phyloP scores from a whole-genome alignment of 2,888 invertebrate genomes.

The Adela reaumurella region DNA sequence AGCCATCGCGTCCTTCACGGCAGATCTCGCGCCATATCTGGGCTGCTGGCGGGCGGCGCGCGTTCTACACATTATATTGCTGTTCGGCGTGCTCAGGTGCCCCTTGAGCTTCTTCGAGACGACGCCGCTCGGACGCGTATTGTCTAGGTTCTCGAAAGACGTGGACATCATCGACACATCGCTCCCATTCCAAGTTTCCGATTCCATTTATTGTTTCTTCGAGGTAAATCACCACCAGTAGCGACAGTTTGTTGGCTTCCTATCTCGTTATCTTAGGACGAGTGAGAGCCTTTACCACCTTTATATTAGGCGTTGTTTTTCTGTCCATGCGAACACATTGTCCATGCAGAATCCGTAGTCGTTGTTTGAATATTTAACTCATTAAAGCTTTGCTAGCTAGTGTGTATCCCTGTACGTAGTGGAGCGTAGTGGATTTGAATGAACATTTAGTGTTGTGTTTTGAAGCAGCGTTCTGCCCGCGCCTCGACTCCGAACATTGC shows the following conservation, averaged over 20 bases:
- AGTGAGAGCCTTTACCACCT: too few relatives aligned
- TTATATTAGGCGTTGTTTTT: too few relatives aligned
- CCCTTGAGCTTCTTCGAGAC: slow-evolving; percentile 77
- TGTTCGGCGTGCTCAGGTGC: slow-evolving; percentile 60
- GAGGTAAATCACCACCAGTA: slow-evolving; percentile 58
- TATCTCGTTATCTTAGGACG: background rate
- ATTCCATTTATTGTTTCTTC: slow-evolving; percentile 67
- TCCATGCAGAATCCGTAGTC: too few relatives aligned
- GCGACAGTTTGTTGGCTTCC: slow-evolving; percentile 2
- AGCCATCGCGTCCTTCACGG: slow-evolving; percentile 65
- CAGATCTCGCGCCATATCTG: slow-evolving; percentile 65
- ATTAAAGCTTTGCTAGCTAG: too few relatives aligned
- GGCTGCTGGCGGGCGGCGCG: slow-evolving; percentile 68
- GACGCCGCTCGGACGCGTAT: slow-evolving; percentile 72
- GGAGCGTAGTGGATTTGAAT: too few relatives aligned
- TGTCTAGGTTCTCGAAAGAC: slow-evolving; percentile 73
- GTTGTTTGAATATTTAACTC: too few relatives aligned
- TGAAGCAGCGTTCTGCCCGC: too few relatives aligned
- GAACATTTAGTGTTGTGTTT: too few relatives aligned
- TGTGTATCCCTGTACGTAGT: too few relatives aligned
- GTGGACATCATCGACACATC: slow-evolving; percentile 68
- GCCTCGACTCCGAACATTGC: too few relatives aligned
- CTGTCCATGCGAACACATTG: too few relatives aligned
- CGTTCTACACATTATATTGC: slow-evolving; percentile 55
- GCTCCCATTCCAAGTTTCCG: slow-evolving; percentile 63